Conservation (phyloP, 2,113 vertebrate species). For the Miniopterus natalensis region DNA sequence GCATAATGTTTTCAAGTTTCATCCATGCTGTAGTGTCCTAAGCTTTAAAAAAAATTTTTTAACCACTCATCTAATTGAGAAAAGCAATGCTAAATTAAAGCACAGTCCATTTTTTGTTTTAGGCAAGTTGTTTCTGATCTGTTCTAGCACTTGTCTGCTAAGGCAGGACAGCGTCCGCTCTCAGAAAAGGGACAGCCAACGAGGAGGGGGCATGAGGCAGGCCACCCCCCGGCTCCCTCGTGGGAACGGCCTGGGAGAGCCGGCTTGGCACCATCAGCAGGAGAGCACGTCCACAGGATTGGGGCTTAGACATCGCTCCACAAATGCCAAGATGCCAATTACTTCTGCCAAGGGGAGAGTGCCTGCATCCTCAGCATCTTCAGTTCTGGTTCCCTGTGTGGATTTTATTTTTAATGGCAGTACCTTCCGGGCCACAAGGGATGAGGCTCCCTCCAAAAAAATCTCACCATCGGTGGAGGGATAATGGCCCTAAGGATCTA, state of each 20-base stretch:
- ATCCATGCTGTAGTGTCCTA: rapidly evolving
- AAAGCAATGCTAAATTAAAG: neutral
- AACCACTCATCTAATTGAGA: neutral
- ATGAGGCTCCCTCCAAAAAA: slow-evolving; percentile 40
- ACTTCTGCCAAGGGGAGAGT: slow-evolving; percentile 26
- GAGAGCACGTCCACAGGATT: neutral
- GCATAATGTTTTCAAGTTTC: neutral
- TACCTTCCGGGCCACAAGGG: slow-evolving; percentile 18
- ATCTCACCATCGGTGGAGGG: neutral
- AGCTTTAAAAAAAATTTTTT: too few species aligned
- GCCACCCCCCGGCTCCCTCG: neutral
- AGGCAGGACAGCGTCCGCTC: neutral
- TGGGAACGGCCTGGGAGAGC: neutral
- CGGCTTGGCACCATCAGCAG: neutral
- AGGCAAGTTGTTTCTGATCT: neutral
- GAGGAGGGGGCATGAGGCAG: rapidly evolving
- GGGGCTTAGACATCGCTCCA: slow-evolving; percentile 5
- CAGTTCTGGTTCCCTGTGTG: slow-evolving; percentile 31
- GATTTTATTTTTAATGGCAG: slow-evolving; percentile 69
- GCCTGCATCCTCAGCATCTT: slow-evolving; percentile 64
- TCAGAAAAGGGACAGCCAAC: neutral
- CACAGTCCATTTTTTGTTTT: neutral
- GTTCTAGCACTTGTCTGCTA: neutral
- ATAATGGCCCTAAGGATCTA: slow-evolving; percentile 77
- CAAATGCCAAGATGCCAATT: slow-evolving; percentile 48